These are phyloP conservation scores for Lathronympha strigana DNA, from an alignment of 2,888 invertebrate species.

Conservation along the genomic window DNA sequence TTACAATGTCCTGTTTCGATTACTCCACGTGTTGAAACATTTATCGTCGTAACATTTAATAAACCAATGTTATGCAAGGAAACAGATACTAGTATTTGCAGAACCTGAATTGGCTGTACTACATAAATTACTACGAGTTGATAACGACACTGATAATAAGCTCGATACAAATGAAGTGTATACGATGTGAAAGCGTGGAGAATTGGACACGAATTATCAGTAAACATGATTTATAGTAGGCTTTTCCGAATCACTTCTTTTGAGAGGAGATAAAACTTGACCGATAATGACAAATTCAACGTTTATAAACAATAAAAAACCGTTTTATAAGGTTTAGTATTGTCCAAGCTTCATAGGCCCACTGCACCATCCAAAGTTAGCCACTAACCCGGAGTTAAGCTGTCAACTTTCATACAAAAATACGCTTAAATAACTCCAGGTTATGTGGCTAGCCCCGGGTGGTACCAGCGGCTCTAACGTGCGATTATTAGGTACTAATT, in stretches of 20 bases:
- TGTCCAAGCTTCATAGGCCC: too few species aligned
- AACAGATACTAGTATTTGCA: slow-evolving; percentile 28
- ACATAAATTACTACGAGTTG: slow-evolving; percentile 7
- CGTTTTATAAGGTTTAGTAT: too few species aligned
- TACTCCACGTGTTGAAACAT: not conserved
- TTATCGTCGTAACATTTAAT: slow-evolving; percentile 14
- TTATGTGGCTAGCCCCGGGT: too few species aligned
- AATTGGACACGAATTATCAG: not conserved
- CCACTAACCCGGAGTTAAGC: too few species aligned
- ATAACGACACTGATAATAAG: not conserved
- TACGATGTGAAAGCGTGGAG: too few species aligned
- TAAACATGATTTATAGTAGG: not conserved
- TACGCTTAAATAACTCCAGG: too few species aligned
- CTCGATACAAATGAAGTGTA: not conserved
- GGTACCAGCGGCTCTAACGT: too few species aligned
- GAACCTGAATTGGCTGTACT: slow-evolving; percentile 30
- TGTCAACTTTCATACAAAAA: too few species aligned
- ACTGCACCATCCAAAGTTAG: too few species aligned
- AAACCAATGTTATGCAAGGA: slow-evolving; percentile 25
- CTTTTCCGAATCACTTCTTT: not conserved
- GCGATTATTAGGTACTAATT: too few species aligned
- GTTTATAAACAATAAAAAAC: too few species aligned
- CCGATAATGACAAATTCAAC: too few species aligned
- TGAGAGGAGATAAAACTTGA: not conserved
- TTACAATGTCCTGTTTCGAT: not conserved